A percentile compares a stretch with the other conserved stretches of the same genome.
Evolutionary conservation across 2,797 vertebrate species (phyloP).

Genomic region (Mus caroli): DNA sequence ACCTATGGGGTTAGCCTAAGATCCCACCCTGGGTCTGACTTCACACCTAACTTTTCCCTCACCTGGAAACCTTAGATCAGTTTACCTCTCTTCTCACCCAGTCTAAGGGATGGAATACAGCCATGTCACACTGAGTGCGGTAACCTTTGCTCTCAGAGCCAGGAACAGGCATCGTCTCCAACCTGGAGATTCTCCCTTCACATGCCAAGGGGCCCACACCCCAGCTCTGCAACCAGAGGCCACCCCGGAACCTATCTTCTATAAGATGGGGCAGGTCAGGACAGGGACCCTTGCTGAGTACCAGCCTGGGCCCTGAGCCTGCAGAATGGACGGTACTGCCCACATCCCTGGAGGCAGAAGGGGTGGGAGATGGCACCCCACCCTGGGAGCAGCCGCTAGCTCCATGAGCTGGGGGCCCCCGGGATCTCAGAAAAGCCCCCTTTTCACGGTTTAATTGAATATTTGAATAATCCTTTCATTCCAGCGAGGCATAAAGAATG

Average conservation of each 20-base stretch:
- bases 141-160: background rate
- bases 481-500: conserved; percentile 97
- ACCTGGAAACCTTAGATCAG: background rate
- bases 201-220: background rate
- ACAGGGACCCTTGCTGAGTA: background rate
- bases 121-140: background rate
- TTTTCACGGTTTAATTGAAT: conserved; percentile 99
- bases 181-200: background rate
- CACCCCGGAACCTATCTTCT: background rate
- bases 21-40: background rate
- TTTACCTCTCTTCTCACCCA: background rate
- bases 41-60: background rate
- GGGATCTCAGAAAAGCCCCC: conserved; percentile 93
- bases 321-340: background rate
- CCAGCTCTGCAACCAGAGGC: background rate
- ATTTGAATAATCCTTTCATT: conserved; percentile 99
- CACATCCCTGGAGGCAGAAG: background rate
- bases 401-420: conserved; percentile 91
- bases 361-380: conserved; percentile 83
- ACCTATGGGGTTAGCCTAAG: too few species aligned
- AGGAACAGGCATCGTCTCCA: background rate
- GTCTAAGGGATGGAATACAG: too few species aligned
- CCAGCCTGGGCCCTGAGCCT: background rate
- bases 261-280: background rate
- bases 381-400: conserved; percentile 80